Evolutionary conservation across 2,888 invertebrate genomes (phyloP), one percentile per base, ranked within the genome.

Genomic region (Autographa pulchrina): DNA sequence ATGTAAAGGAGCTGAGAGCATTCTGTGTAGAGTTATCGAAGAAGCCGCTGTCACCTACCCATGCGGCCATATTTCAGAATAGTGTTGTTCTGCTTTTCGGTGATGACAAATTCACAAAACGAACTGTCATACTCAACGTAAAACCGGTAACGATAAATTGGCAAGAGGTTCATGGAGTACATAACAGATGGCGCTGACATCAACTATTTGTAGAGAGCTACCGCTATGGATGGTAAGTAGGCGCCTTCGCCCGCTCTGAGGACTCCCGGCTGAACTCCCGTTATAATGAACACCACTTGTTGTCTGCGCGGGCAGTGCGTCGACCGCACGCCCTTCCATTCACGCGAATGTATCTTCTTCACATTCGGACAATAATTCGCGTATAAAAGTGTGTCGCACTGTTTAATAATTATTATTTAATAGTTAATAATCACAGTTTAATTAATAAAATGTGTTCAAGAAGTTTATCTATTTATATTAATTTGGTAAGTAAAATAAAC

Each of bases 221-320:
- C 85, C 85, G 86, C 83, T 88, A 81, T 85, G 83, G 85, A 88
- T 86, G 87, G 85, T 75, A 85, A 87, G 89, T 89, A 90, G 90
- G 91, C 89, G 90, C 89, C 86, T 82, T 87, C 87, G 89, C 89
- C 88, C 85, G 90, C 88, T 88, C 85, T 87, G 90, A 92, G 90
- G 90, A 93, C 92, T 94, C 92, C 92, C 88, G 91, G 91, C 93
- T 91, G 90, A 95, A 94, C 91, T 96, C 95, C 95, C 95, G 95
- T 96, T 95, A 95, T 94, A 94, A 92, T 93, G 91, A 91, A 88
- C 89, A 93, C 89, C 92, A 93, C 93, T 94, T 94, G 93, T 94
- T 94, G 92, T 94, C 92, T 94, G 93, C 82, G 89, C 93, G 94
- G 95, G 95, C 94, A 95, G 95, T 95, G 95, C 94, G 94, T 93